Conservation (phyloP, 2,113 vertebrate species). For the Cephalopterus ornatus region DNA sequence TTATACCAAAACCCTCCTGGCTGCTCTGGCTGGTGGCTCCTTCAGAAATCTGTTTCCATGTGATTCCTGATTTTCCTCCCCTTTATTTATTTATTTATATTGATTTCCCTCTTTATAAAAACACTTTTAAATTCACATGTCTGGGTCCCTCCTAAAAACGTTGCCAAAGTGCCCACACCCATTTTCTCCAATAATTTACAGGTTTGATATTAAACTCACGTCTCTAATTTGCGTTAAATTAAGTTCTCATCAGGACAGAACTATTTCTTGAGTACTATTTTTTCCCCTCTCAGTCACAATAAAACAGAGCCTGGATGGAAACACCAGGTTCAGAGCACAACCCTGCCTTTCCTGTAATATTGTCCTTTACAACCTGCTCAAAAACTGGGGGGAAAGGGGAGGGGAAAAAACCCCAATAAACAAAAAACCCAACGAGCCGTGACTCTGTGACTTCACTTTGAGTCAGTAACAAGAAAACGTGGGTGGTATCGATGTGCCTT, state of each 20-base stretch:
- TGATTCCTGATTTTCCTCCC: background rate
- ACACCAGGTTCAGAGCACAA: background rate
- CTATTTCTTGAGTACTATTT: background rate
- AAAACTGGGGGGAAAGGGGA: rapidly evolving
- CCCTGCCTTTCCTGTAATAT: background rate
- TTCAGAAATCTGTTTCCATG: background rate
- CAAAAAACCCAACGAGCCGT: background rate
- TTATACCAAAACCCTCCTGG: background rate
- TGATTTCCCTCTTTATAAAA: background rate
- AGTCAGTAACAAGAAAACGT: background rate
- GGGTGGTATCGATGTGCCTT: background rate
- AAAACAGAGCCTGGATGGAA: background rate
- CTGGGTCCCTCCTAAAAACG: background rate
- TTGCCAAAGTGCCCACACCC: background rate
- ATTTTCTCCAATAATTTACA: rapidly evolving
- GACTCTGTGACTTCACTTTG: background rate
- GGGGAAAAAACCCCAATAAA: rapidly evolving
- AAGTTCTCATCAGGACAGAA: background rate
- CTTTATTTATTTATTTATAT: background rate
- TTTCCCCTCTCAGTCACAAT: rapidly evolving
- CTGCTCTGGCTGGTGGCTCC: background rate
- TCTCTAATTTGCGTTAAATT: background rate
- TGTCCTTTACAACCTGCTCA: background rate
- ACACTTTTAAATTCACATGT: rapidly evolving
- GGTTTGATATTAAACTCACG: background rate